phyloP scores from a whole-genome alignment of 1,140 invertebrate species.

The Rhysida immarginata region DNA sequence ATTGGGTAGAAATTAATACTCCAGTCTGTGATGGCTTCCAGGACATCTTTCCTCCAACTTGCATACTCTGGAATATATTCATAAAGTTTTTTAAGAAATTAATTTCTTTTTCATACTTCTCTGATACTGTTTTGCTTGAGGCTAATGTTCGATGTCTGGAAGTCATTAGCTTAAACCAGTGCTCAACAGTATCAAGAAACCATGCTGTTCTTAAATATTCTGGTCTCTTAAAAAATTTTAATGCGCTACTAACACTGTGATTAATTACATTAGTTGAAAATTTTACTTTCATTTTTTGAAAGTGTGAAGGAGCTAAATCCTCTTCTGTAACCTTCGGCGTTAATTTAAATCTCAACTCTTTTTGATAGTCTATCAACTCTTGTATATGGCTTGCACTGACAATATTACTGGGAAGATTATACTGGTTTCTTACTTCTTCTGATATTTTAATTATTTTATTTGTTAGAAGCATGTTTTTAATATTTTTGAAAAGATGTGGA shows the following conservation, averaged over 20 bases:
- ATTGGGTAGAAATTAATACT: neutral
- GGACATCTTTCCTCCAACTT: neutral
- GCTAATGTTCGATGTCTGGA: neutral
- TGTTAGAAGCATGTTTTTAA: neutral
- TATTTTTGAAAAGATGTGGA: neutral
- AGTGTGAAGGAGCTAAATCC: neutral
- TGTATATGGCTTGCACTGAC: neutral
- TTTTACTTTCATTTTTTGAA: neutral
- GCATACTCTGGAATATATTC: neutral
- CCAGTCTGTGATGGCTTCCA: neutral
- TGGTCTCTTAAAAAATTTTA: neutral
- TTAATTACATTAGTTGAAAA: neutral
- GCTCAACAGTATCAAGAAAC: neutral
- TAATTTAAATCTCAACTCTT: neutral
- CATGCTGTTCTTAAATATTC: neutral
- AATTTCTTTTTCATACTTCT: too few species aligned
- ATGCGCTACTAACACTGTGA: neutral
- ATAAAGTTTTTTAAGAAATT: neutral
- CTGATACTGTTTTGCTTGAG: neutral
- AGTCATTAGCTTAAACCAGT: neutral
- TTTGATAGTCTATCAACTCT: neutral
- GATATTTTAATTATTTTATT: neutral
- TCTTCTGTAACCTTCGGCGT: neutral
- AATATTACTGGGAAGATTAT: neutral
- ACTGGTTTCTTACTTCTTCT: neutral